Percentiles rank a stretch among this genome's conserved stretches.
These are phyloP conservation scores for Pedetes capensis DNA, from an alignment of 2,113 vertebrate genomes.

Conservation along the genomic window DNA sequence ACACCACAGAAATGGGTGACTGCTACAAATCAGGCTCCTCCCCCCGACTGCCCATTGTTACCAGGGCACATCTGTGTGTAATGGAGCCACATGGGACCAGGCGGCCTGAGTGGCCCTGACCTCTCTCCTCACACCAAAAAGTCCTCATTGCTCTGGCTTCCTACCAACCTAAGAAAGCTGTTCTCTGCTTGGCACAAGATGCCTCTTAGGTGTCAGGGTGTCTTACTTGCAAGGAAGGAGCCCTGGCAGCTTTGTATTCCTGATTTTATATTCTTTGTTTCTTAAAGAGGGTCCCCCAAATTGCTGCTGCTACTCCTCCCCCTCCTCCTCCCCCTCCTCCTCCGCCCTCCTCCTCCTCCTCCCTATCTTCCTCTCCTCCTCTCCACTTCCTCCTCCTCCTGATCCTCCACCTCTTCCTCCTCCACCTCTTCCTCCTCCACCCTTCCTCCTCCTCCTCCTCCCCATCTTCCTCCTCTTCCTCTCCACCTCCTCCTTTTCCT, in stretches of 20 bases:
- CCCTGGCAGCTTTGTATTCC: not conserved
- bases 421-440: not conserved
- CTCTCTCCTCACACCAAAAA: not conserved
- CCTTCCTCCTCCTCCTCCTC: not conserved
- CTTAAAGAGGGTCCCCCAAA: not conserved
- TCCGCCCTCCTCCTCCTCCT: no score
- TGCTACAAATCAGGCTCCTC: not conserved
- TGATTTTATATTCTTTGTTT: not conserved
- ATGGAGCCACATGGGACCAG: not conserved
- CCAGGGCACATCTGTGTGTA: rapidly evolving
- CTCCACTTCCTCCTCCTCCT: not conserved
- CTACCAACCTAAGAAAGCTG: not conserved
- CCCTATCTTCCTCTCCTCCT: not conserved
- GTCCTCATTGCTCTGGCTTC: not conserved
- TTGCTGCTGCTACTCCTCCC: not conserved
- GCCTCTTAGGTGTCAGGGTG: not conserved
- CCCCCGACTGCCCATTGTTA: rapidly evolving
- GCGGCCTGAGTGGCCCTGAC: not conserved
- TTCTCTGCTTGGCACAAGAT: not conserved
- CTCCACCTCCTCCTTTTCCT: not conserved
- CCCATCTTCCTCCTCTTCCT: no score
- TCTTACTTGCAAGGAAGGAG: not conserved
- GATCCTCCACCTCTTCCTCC: no score
- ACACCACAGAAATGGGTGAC: not conserved
- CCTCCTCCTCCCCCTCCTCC: not conserved